Conservation (phyloP, 2,113 vertebrate species). For the Nerophis lumbriciformis region DNA sequence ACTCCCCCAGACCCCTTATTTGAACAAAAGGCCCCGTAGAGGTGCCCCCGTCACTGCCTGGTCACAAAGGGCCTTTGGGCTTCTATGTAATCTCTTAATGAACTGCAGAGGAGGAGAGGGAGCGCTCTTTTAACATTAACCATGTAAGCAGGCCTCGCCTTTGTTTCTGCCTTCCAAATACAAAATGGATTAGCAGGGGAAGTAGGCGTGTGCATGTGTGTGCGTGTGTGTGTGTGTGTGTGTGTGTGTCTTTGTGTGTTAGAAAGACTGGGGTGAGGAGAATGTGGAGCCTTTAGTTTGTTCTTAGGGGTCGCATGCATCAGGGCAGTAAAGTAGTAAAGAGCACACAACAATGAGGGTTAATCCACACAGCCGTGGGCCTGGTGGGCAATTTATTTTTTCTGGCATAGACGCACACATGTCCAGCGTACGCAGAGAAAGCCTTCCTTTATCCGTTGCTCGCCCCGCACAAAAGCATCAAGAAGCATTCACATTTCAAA, state of each 20-base stretch:
- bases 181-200: constrained; percentile 92
- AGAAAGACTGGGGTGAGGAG: not conserved
- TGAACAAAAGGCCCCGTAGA: constrained; percentile 57
- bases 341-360: constrained; percentile 84
- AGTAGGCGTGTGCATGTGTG: constrained; percentile 27
- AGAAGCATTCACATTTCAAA: constrained; percentile 40
- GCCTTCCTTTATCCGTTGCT: constrained; percentile 37
- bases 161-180: constrained; percentile 92
- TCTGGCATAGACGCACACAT: constrained; percentile 24
- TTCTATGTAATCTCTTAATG: constrained; percentile 98
- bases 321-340: constrained; percentile 70
- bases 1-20: constrained; percentile 11
- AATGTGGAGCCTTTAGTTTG: constrained; percentile 15
- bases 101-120: constrained; percentile 87
- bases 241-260: constrained; percentile 2
- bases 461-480: constrained; percentile 37
- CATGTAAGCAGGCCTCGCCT: constrained; percentile 87
- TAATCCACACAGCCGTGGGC: constrained; percentile 79
- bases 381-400: constrained; percentile 61
- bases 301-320: constrained; percentile 77
- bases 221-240: constrained; percentile 8
- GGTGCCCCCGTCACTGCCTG: constrained; percentile 56
- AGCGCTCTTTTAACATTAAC: constrained; percentile 89
- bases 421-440: constrained; percentile 9
- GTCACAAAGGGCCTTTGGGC: constrained; percentile 87